Percentiles rank a stretch among this genome's conserved stretches.
phyloP scores from a whole-genome alignment of 2,113 vertebrate genomes.

The Oncorhynchus clarkii region DNA sequence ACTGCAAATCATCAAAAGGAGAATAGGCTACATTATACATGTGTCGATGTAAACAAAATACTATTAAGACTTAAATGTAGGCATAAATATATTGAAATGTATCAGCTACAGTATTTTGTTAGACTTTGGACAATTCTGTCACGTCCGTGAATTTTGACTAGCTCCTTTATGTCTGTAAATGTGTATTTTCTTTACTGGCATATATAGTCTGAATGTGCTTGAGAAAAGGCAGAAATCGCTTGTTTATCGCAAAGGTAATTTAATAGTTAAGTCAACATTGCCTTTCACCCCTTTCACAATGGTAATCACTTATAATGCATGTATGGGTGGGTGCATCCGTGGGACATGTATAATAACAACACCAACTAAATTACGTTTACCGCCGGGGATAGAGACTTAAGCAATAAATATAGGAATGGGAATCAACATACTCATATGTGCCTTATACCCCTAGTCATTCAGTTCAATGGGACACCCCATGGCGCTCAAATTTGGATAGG shows the following conservation, averaged over 20 bases:
- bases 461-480: conserved; percentile 57
- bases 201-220: neutral
- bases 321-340: neutral
- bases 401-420: conserved; percentile 57
- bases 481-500: conserved; percentile 38
- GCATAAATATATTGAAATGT: too few species aligned
- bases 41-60: too few species aligned
- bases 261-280: neutral
- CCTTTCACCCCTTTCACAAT: neutral
- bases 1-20: neutral
- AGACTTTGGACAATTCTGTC: neutral
- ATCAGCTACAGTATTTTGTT: neutral
- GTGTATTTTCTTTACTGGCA: neutral
- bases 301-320: neutral
- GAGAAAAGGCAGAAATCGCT: neutral
- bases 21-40: neutral
- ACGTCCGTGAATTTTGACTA: neutral
- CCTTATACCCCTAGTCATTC: conserved; percentile 56
- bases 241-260: neutral
- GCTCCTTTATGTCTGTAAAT: neutral
- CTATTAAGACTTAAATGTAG: neutral
- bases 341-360: conserved; percentile 51
- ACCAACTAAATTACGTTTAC: conserved; percentile 62
- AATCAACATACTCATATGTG: conserved; percentile 53
- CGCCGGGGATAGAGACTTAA: conserved; percentile 34